Evolutionary conservation across 1,140 invertebrate species (phyloP), one percentile per base, ranked within the genome.

Genomic region (Nasonia vitripennis): DNA sequence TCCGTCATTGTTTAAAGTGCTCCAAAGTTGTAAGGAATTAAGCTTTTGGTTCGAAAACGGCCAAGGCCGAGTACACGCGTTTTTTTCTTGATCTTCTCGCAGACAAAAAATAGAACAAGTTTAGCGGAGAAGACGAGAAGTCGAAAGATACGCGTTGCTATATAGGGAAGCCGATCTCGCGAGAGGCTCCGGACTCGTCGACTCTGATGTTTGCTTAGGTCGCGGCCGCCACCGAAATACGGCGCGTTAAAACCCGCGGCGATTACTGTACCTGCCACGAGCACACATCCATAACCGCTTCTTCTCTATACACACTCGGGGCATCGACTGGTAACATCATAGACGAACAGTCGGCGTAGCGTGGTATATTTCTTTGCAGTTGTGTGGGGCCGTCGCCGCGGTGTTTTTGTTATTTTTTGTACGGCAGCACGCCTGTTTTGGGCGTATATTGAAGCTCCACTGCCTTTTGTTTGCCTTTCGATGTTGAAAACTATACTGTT

Each of bases 161-260:
- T 5, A 20, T 70, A 70, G 67, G 27, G 2, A 70, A 70, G 67
- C 10, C 67, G 67, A 27, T n/a, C 67, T 70, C 23, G 67, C 67
- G 20, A 70, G 67, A 27, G 17, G 20, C 51, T 55, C 5, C 51
- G 17, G 5, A 55, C 0, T 62, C 55, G 17, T 1, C 20, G 20
- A 67, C 14, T 67, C 48, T 88, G 34, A 5, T 37, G 87, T 88
- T 88, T 88, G 86, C 78, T 88, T 88, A 88, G 88, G 86, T 84
- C 70, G 62, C 27, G 27, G 27, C 27, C 27, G 67, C 71, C 23
- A 84, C 78, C 85, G 81, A 87, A 87, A 87, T 83, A 73, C 68
- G 62, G 79, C 51, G 78, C 84, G 87, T 83, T 88, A 88, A 88
- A 88, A 87, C 87, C 88, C 77, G 37, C 79, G 51, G 45, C n/a